Percentiles rank a stretch among this genome's conserved stretches.
These are phyloP conservation scores for Cephalopterus ornatus DNA, from an alignment of 2,113 vertebrate species.

Conservation along the genomic window DNA sequence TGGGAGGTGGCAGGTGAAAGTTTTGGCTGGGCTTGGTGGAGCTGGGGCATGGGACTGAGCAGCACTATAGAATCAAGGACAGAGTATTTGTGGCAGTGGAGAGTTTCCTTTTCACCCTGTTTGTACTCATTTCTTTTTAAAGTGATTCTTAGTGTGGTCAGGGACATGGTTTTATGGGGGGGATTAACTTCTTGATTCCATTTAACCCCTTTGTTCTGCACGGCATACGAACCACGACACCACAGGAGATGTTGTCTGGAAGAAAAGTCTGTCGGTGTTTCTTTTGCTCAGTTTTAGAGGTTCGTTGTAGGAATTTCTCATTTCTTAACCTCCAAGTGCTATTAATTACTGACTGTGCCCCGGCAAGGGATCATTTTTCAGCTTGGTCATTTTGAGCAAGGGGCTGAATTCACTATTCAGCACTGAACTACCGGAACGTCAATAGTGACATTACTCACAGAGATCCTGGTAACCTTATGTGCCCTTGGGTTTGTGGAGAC, in stretches of 20 bases:
- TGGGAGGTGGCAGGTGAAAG: not conserved
- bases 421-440: not conserved
- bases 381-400: not conserved
- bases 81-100: not conserved
- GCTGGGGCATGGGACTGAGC: not conserved
- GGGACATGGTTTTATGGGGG: not conserved
- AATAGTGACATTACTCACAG: not conserved
- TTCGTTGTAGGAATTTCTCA: not conserved
- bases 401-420: not conserved
- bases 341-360: not conserved
- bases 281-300: not conserved
- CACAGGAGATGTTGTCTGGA: not conserved
- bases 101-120: not conserved
- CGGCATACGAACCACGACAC: accelerated
- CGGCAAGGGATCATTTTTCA: not conserved
- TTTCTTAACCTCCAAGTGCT: not conserved
- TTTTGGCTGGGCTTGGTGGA: not conserved
- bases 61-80: not conserved
- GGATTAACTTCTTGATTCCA: not conserved
- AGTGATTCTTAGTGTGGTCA: not conserved
- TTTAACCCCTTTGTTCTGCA: not conserved
- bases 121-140: not conserved
- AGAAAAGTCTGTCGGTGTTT: not conserved
- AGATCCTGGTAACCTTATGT: not conserved
- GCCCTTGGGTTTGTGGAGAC: slow-evolving; percentile 21